These are phyloP conservation scores for Xenopus borealis DNA, from an alignment of 2,113 vertebrate species.

Conservation along the genomic window DNA sequence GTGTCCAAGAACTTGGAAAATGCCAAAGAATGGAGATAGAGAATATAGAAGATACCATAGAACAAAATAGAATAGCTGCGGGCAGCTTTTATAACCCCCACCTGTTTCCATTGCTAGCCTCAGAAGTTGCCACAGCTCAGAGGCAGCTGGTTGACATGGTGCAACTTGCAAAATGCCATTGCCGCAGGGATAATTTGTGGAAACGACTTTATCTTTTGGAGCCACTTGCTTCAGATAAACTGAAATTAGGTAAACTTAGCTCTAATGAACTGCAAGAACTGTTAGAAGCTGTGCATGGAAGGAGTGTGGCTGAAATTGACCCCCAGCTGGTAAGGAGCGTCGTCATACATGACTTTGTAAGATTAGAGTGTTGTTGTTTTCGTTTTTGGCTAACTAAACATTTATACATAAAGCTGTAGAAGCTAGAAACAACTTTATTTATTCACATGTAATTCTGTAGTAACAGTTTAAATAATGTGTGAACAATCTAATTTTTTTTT, in stretches of 20 bases:
- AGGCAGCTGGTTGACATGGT: conserved; percentile 84
- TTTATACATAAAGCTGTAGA: no score
- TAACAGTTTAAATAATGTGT: no score
- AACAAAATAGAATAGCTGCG: conserved; percentile 59
- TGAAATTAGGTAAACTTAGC: conserved; percentile 84
- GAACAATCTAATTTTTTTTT: no score
- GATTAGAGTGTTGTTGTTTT: no score
- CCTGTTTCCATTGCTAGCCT: conserved; percentile 82
- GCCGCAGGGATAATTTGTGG: conserved; percentile 94
- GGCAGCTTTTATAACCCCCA: conserved; percentile 74
- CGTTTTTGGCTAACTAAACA: no score
- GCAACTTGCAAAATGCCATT: conserved; percentile 91
- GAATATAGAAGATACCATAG: conserved; percentile 70
- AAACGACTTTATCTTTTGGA: conserved; percentile 93
- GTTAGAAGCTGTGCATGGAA: conserved; percentile 85
- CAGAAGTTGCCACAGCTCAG: conserved; percentile 80
- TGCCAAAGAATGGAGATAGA: conserved; percentile 58
- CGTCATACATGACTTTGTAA: neutral
- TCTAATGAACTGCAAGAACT: conserved; percentile 92
- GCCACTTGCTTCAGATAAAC: conserved; percentile 84
- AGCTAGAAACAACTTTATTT: no score
- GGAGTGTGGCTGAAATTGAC: conserved; percentile 88
- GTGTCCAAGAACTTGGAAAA: conserved; percentile 47
- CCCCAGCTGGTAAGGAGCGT: conserved; percentile 83
- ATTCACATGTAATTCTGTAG: no score